Base-by-base conservation (phyloP, 2,888 invertebrate species). In the Mantis religiosa region DNA sequence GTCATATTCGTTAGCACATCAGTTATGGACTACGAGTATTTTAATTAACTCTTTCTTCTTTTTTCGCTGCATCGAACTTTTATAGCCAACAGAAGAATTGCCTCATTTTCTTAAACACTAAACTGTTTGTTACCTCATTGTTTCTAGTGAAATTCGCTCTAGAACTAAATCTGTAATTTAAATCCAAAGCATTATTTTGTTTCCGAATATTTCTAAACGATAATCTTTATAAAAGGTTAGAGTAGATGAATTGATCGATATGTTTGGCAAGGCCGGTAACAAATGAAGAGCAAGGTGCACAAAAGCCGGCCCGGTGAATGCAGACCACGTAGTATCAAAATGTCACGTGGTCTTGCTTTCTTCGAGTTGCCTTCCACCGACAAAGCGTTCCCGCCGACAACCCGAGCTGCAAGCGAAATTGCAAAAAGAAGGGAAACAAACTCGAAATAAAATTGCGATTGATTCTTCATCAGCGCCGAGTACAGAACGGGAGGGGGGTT, bases 291-390 rank as follows among this genome's bases (percentile, higher is more conserved):
- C 84, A 30, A 84, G 30, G 25, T 84, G 84, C 84, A 84, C 25
- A 25, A 6, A 28, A 20, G n/a, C 54, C 54, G 25, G 6, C 54
- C 15, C 25, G 54, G 54, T 4, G 54, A 71, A 86, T 41, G 86
- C 86, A 81, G 47, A 81, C 41, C 86, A 86, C 86, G 86, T 86
- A 86, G 28, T 30, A 41, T 28, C 25, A 20, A 86, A 81, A 86
- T 81, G 86, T 81, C 86, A 86, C 86, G 86, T 86, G 86, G 71
- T 25, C 47, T 12, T 30, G 86, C 81, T 34, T 86, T 85, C 85
- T 28, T 85, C 41, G 27, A 41, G n/a, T 86, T 86, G 71, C 30
- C 28, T 86, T 86, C 71, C 41, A 41, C 86, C 86, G 86, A 86
- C 86, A 86, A 86, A 86, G 86, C 81, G 47, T 15, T 28, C 28